Base-by-base conservation (phyloP, 2,888 invertebrate genomes). In the Argynnis bischoffii region DNA sequence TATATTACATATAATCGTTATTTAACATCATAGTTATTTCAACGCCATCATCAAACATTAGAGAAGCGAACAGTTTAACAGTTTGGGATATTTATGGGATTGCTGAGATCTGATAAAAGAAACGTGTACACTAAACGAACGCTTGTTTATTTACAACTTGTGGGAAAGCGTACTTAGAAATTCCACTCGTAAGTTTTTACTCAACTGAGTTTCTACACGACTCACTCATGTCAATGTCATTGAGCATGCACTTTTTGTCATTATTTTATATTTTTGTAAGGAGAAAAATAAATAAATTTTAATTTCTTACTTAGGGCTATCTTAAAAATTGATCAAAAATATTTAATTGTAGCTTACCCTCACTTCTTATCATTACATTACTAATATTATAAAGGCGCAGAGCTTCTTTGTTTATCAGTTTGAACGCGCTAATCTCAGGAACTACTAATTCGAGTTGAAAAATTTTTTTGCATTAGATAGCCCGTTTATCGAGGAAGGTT, bases 151-250 rank as follows among this genome's bases (percentile, higher is more conserved):
- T 26, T 66, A 66, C 54, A 66, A 46, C 41, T 55, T 66, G 66
- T 66, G 66, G 60, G 66, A 66, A 66, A 66, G 60, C 48, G 60
- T 54, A 65, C 21, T 53, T 59, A 59, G 51, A 60, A 60, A 66
- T 66, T 55, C 41, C 35, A 66, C 54, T 50, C 35, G 48, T 31
- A 16, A 65, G 16, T 60, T 61, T 61, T 61, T 60, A 48, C 57
- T 31, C 35, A 53, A 21, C 54, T 48, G 14, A 66, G 66, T 54
- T 66, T 60, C 60, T 55, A 55, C 47, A 48, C 60, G 53, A 53
- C 11, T 61, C 61, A 61, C 51, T 61, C 61, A 61, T 61, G 35
- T 66, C 48, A 66, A 48, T 35, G 66, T 46, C 53, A 65, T 54
- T 53, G 57, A 59, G 18, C 59, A 26, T 46, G 54, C 6, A 8